Evolutionary conservation across 2,888 invertebrate genomes (phyloP), one percentile per base, ranked within the genome.

Genomic region (Yponomeuta malinellus): DNA sequence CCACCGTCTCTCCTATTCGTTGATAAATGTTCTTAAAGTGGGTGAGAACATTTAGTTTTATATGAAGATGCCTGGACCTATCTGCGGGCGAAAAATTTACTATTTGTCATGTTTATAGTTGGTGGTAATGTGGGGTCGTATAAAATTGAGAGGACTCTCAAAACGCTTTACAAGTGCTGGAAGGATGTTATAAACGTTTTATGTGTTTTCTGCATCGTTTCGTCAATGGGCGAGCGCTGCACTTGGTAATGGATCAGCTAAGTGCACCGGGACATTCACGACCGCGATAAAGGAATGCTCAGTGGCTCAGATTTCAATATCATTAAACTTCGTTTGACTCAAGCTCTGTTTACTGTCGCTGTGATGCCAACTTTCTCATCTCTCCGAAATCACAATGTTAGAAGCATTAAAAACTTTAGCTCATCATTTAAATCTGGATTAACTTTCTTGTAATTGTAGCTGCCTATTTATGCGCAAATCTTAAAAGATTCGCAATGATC

Each of bases 181-280:
- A 89, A 90, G 90, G 90, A 90, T 90, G 90, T 90, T 89, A 89
- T 92, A 91, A 91, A 90, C 89, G 86, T 91, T 92, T 91, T 90
- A 91, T 85, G 89, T 68, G 29, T 68, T 63, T 71, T 68, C 66
- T 67, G 88, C 86, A 88, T 84, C 88, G 87, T 89, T 89, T 86
- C 88, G 87, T 89, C 89, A 89, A 72, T 70, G 72, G 72, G 87
- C 83, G 83, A 83, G 84, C 85, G 86, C 81, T 91, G 90, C 91
- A 89, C 83, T 84, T 81, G 87, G 87, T 92, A 92, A 92, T 92
- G 91, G 90, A 89, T 86, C 88, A 86, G 83, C 89, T 92, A 90
- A 92, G 91, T 92, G 91, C 91, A 90, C 86, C 86, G 81, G 83
- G 86, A 90, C 90, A 90, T 91, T 91, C 88, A 89, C 85, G 88